These are phyloP conservation scores for Numenius arquata DNA, from an alignment of 2,113 vertebrate species.

Conservation along the genomic window DNA sequence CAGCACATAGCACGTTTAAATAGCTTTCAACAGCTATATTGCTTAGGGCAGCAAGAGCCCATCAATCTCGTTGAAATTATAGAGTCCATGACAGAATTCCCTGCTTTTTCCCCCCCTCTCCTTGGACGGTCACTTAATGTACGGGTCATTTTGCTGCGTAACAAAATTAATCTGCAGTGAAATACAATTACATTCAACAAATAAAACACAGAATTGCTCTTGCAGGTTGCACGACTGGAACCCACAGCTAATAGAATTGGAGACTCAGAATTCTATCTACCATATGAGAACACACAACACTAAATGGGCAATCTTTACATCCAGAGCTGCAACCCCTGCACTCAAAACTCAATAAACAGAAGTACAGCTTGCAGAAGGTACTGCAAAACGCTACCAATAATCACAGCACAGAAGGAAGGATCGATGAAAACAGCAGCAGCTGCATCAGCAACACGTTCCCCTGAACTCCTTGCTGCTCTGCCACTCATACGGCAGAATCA, in stretches of 20 bases:
- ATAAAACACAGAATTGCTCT: not conserved
- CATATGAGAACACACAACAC: not conserved
- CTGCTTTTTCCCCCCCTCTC: not conserved
- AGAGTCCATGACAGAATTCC: not conserved
- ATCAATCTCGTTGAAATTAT: constrained; percentile 37
- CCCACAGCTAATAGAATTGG: not conserved
- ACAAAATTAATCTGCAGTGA: not conserved
- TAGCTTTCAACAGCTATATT: constrained; percentile 25
- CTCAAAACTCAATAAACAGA: not conserved
- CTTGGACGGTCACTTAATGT: not conserved
- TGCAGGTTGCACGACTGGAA: not conserved
- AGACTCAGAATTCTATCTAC: not conserved
- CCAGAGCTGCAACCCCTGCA: not conserved
- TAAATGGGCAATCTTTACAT: not conserved
- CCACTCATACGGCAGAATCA: not conserved
- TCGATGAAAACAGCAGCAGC: not conserved
- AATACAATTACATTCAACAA: not conserved
- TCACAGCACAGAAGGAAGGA: not conserved
- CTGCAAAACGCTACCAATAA: not conserved
- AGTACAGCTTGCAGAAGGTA: not conserved
- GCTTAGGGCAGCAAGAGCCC: constrained; percentile 21
- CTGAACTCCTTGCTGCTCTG: not conserved
- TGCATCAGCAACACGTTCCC: not conserved
- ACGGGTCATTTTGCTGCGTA: not conserved
- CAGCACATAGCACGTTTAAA: constrained; percentile 19